These are phyloP conservation scores for Xestobium rufovillosum DNA, from an alignment of 2,888 invertebrate genomes.

Conservation along the genomic window DNA sequence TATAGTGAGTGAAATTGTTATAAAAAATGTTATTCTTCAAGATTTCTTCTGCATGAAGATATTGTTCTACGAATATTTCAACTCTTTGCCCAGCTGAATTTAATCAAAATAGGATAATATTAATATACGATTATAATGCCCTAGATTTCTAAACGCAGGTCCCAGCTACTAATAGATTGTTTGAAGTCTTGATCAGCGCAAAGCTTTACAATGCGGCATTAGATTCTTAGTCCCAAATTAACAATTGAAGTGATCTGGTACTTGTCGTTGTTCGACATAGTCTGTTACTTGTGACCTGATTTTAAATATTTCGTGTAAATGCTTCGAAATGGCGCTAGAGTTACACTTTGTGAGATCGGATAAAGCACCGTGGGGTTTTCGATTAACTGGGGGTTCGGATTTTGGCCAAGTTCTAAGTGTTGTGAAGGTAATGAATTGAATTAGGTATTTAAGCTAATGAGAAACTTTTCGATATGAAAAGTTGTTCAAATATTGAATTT, in stretches of 20 bases:
- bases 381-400: slow-evolving; percentile 67
- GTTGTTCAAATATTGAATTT: neutral
- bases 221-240: slow-evolving; percentile 27
- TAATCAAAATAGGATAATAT: no score
- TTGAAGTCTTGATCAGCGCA: no score
- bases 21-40: no score
- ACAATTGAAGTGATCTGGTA: slow-evolving; percentile 24
- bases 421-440: slow-evolving; percentile 51
- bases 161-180: no score
- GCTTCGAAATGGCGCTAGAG: slow-evolving; percentile 56
- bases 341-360: slow-evolving; percentile 56
- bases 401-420: slow-evolving; percentile 67
- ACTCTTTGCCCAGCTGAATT: no score
- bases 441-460: slow-evolving; percentile 6
- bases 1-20: no score
- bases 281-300: slow-evolving; percentile 24
- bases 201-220: no score
- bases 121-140: no score
- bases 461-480: no score
- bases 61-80: no score
- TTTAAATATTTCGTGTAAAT: slow-evolving; percentile 19
- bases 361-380: slow-evolving; percentile 69
- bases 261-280: neutral
- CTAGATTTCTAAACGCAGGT: no score
- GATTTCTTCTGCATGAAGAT: no score